Conservation (phyloP, 2,888 invertebrate genomes). For the Biston betularia region DNA sequence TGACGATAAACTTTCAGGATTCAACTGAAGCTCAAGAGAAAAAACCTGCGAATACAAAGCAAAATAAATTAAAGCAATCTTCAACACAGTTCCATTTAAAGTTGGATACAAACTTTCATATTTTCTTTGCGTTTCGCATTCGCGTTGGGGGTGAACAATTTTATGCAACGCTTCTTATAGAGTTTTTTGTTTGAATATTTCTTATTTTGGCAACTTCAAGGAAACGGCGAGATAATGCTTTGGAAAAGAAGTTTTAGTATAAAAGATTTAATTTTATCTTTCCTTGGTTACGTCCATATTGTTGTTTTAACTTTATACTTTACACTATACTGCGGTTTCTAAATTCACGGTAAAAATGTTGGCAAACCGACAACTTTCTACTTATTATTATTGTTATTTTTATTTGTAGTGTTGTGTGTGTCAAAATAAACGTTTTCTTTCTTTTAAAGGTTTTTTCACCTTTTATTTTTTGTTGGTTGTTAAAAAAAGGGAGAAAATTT, state of each 20-base stretch:
- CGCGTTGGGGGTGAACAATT: slow-evolving; percentile 19
- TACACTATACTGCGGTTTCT: no score
- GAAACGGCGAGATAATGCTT: slow-evolving; percentile 10
- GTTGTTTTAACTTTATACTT: neutral
- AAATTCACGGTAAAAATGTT: no score
- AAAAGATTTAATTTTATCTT: neutral
- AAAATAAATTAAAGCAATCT: slow-evolving; percentile 35
- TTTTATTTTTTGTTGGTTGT: no score
- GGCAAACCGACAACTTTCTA: no score
- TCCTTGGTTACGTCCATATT: neutral
- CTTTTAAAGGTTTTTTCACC: no score
- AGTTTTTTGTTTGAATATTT: slow-evolving; percentile 14
- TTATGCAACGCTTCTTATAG: slow-evolving; percentile 23
- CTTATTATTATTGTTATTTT: no score
- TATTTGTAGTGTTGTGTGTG: no score
- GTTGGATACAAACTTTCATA: slow-evolving; percentile 38
- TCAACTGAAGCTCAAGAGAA: slow-evolving; percentile 8
- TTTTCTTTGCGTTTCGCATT: slow-evolving; percentile 31
- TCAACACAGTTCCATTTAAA: slow-evolving; percentile 39
- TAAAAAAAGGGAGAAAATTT: no score
- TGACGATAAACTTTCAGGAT: slow-evolving; percentile 9
- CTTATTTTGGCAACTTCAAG: slow-evolving; percentile 12
- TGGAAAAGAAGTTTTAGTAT: neutral
- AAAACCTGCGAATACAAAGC: slow-evolving; percentile 16
- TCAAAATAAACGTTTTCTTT: no score